Evolutionary conservation across 1,140 invertebrate genomes (phyloP).

Genomic region (Tenebrio molitor): DNA sequence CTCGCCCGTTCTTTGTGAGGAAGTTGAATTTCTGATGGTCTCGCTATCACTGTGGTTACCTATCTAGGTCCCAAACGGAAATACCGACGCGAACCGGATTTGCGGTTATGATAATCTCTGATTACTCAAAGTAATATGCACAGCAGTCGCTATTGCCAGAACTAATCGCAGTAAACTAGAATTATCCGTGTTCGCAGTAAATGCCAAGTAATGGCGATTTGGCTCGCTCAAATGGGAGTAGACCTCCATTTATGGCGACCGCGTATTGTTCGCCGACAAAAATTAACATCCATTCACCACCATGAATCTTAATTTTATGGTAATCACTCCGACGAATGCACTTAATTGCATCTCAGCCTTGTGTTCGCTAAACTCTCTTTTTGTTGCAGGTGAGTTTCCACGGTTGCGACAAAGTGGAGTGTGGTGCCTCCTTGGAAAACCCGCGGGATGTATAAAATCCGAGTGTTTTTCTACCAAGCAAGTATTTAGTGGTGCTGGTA

Average conservation of each 20-base stretch:
- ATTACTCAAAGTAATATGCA: slow-evolving; percentile 3
- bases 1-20: no score
- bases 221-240: neutral
- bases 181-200: neutral
- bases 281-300: neutral
- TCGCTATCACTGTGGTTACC: no score
- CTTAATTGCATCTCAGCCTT: no score
- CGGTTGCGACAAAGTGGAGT: slow-evolving; percentile 5
- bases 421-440: slow-evolving; percentile 8
- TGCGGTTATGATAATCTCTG: slow-evolving; percentile 20
- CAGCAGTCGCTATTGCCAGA: neutral
- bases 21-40: no score
- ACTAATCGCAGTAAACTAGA: neutral
- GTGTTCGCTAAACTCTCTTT: no score
- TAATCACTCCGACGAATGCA: neutral
- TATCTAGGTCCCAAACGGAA: slow-evolving; percentile 13
- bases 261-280: no score
- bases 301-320: neutral
- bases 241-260: neutral
- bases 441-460: neutral
- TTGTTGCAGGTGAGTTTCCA: slow-evolving; percentile 26
- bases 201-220: slow-evolving; percentile 5
- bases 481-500: neutral
- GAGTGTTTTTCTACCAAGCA: neutral
- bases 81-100: slow-evolving; percentile 25